Evolutionary conservation across 1,140 invertebrate genomes (phyloP), one percentile per base, ranked within the genome.

Genomic region (Ips typographus): DNA sequence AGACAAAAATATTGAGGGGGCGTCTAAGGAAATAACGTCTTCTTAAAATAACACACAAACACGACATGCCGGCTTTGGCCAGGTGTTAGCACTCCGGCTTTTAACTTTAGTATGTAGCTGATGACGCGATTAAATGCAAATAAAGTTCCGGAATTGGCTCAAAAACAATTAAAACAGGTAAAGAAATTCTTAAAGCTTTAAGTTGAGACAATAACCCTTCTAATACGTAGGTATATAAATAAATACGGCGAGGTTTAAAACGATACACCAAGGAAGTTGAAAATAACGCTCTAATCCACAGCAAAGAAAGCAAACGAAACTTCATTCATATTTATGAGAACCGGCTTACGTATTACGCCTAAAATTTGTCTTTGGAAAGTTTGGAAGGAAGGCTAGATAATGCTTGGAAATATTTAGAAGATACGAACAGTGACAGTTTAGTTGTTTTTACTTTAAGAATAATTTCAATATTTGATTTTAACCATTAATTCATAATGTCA

Each of bases 41-140:
- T n/a, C 65, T 68, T 68, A 68, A 68, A 68, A 68, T 68, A 68
- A 68, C 66, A 68, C 61, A 61, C 41, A 22, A 22, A 68, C 66
- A 68, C 43, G 67, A 69, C 67, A 56, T 63, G 67, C 59, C 44
- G 65, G 52, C 63, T 55, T 69, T 68, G 52, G 37, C 67, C 67
- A 69, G 67, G 67, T 69, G 67, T 62, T 53, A 37, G 55, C 38
- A 62, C 49, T 69, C 67, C 38, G 22, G 22, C 22, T 22, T 22
- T 22, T 22, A 22, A 22, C 22, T 22, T 22, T 22, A 22, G 22
- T 22, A 22, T 22, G 22, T 22, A 22, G 22, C 22, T 22, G 22
- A 22, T 22, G 22, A 22, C 22, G 22, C 22, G 22, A 22, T 22
- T 22, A 22, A 22, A 22, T 22, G 22, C 22, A 22, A 22, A 22